Evolutionary conservation across 2,113 vertebrate genomes (phyloP), one percentile per base, ranked within the genome.

Genomic region (Lontra canadensis): DNA sequence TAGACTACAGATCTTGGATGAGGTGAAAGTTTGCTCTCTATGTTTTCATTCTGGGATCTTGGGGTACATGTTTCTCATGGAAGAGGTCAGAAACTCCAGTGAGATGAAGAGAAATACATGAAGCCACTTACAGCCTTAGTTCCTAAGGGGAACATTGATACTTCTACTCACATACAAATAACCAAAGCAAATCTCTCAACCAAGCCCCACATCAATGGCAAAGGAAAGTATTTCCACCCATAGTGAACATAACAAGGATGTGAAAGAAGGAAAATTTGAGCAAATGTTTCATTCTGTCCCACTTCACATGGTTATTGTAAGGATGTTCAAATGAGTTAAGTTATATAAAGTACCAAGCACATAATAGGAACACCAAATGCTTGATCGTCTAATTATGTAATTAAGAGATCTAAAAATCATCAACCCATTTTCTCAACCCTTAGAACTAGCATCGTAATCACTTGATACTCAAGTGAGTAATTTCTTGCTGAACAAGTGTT

Each of bases 391-490:
- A 83, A 85, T 79, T 67, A 86, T 21, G 10, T 63, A 4, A 91
- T 67, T 74, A 93, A 82, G 34, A 36, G 52, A 39, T 83, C 92
- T 93, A 81, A 79, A 96, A 91, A 71, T 78, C 65, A 82, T 29
- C 42, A 61, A 74, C 49, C 29, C 34, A 79, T 83, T 88, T 94
- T 87, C 49, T 76, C 84, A 92, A 47, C 61, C 23, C 55, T 65
- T 26, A 26, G 10, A n/a, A 55, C 12, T 13, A 23, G 26, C 21
- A 74, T 63, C 55, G 20, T 57, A 88, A 81, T 81, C 71, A 44
- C 61, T 78, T 74, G 69, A 47, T 73, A 71, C 42, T 47, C 49
- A 26, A 88, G 47, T 36, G 21, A 61, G 20, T 23, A 36, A 78
- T 39, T 80, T 29, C 26, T 90, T 79, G 78, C 14, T 94, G 47